These are phyloP conservation scores for Philereme transversata DNA, from an alignment of 2,888 invertebrate species.

Conservation along the genomic window DNA sequence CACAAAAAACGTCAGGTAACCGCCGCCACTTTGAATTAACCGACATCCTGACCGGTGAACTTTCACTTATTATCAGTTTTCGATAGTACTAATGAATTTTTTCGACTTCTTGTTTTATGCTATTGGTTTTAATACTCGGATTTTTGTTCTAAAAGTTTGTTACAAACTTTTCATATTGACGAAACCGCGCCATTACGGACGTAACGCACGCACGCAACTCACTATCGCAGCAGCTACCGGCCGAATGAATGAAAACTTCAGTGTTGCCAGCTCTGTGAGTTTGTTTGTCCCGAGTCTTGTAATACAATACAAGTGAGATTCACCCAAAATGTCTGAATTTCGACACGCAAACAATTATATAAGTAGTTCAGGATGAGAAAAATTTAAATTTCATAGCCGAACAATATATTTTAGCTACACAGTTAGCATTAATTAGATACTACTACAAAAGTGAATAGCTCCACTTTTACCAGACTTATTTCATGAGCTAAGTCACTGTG, in stretches of 20 bases:
- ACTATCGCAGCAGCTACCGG: conserved; percentile 59
- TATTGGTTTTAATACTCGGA: conserved; percentile 54
- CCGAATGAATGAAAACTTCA: conserved; percentile 58
- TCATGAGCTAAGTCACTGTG: no score
- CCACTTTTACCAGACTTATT: no score
- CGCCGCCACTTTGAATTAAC: conserved; percentile 84
- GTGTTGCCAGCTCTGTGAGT: conserved; percentile 48
- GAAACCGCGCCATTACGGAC: conserved; percentile 74
- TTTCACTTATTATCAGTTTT: conserved; percentile 64
- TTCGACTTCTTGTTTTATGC: conserved; percentile 41
- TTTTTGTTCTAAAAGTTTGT: conserved; percentile 66
- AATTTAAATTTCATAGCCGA: no score
- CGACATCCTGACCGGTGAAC: conserved; percentile 79
- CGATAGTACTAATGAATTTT: conserved; percentile 47
- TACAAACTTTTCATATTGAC: conserved; percentile 70
- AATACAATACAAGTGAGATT: no score
- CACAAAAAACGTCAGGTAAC: conserved; percentile 84
- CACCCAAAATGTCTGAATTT: no score
- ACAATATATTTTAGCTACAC: no score
- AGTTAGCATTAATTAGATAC: no score
- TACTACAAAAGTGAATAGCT: no score
- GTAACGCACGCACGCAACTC: conserved; percentile 37
- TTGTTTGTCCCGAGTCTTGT: no score
- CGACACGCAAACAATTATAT: no score
- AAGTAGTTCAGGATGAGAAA: no score